Evolutionary conservation across 2,888 invertebrate species (phyloP).

Genomic region (Ophonus ardosiacus): DNA sequence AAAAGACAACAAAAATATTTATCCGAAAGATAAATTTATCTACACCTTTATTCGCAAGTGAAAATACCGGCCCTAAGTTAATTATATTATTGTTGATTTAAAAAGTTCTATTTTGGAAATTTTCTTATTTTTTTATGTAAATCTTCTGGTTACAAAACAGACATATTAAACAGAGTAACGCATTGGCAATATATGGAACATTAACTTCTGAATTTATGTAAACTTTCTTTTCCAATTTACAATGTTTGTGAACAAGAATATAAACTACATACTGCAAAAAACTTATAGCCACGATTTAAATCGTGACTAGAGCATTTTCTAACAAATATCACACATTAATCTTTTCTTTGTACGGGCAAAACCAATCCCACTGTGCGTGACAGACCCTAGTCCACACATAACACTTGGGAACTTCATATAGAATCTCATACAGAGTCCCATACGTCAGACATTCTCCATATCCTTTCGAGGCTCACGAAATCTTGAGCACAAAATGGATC

Average conservation of each 20-base stretch:
- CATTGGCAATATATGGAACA: not conserved
- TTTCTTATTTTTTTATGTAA: too few relatives aligned
- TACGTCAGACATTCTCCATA: not conserved
- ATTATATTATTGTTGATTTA: too few relatives aligned
- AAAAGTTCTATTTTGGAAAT: too few relatives aligned
- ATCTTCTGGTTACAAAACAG: too few relatives aligned
- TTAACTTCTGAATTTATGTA: not conserved
- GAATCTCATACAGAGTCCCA: not conserved
- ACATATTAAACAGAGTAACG: too few relatives aligned
- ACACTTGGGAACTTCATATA: constrained; percentile 19
- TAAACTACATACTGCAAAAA: not conserved
- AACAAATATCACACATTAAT: not conserved
- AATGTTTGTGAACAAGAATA: not conserved
- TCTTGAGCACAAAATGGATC: constrained; percentile 35
- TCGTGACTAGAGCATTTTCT: not conserved
- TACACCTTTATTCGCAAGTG: too few relatives aligned
- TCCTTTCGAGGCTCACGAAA: not conserved
- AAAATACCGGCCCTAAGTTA: too few relatives aligned
- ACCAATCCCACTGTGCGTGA: constrained; percentile 23
- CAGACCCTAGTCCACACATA: constrained; percentile 6
- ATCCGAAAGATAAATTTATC: too few relatives aligned
- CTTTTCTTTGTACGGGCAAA: not conserved
- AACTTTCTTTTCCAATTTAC: not conserved
- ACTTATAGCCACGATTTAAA: not conserved
- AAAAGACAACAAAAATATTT: too few relatives aligned